phyloP scores from a whole-genome alignment of 1,140 invertebrate species.

The Stenopsyche tienmushanensis region DNA sequence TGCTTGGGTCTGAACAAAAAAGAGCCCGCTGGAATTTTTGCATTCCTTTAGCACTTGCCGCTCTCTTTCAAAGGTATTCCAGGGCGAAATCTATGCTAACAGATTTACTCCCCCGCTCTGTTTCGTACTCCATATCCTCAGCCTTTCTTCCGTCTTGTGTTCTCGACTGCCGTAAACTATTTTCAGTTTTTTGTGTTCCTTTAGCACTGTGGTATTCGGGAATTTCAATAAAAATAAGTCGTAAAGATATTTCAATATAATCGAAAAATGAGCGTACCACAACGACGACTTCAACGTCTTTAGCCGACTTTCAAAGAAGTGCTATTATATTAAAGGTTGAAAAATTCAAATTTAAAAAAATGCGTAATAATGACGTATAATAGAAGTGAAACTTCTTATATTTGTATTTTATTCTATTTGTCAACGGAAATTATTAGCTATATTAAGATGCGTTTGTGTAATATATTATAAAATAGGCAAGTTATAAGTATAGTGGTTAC shows the following conservation, averaged over 20 bases:
- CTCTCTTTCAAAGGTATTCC: conserved; percentile 23
- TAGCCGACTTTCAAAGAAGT: too few relatives aligned
- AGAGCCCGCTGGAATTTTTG: conserved; percentile 11
- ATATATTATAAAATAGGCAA: too few relatives aligned
- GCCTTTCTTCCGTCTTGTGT: background rate
- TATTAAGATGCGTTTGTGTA: too few relatives aligned
- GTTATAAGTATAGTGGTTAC: too few relatives aligned
- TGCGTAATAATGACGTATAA: too few relatives aligned
- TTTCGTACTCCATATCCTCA: background rate
- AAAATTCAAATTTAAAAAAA: background rate
- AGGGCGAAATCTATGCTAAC: conserved; percentile 21
- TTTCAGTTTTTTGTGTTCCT: background rate
- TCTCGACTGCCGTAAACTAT: background rate
- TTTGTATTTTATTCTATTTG: too few relatives aligned
- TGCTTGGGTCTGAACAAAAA: conserved; percentile 7
- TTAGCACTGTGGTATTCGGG: background rate
- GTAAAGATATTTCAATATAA: background rate
- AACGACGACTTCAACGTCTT: background rate
- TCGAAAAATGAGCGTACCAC: background rate
- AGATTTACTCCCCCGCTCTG: conserved; percentile 18
- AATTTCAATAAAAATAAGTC: background rate
- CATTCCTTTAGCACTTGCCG: conserved; percentile 23
- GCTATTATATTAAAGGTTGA: conserved; percentile 7
- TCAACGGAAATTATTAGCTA: too few relatives aligned
- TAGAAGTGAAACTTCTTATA: too few relatives aligned